Conservation (phyloP, 1,140 invertebrate species). For the Drosophila fuyamai region DNA sequence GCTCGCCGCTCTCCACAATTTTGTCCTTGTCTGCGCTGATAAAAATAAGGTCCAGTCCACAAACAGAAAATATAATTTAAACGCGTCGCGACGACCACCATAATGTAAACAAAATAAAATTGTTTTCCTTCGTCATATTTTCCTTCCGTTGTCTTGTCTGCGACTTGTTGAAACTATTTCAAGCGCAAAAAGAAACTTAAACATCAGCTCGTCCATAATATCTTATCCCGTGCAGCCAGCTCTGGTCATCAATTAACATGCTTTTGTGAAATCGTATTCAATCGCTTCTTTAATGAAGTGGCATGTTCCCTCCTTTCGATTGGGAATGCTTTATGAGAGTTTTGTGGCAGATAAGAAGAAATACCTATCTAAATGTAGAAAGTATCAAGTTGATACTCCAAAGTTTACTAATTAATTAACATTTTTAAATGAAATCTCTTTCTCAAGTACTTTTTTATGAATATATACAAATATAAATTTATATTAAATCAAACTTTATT, state of each 20-base stretch:
- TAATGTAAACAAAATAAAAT: slow-evolving; percentile 60
- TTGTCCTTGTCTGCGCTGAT: slow-evolving; percentile 48
- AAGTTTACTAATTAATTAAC: not conserved
- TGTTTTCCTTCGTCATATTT: slow-evolving; percentile 45
- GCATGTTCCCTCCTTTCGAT: slow-evolving; percentile 5
- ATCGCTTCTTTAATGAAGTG: slow-evolving; percentile 49
- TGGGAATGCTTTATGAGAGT: not conserved
- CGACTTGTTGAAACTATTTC: slow-evolving; percentile 64
- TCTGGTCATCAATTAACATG: slow-evolving; percentile 47
- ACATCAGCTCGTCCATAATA: slow-evolving; percentile 25
- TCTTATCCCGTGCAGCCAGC: slow-evolving; percentile 1
- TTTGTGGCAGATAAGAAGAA: not conserved
- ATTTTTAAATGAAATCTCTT: too few relatives aligned
- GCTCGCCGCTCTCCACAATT: not conserved
- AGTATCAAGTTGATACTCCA: too few relatives aligned
- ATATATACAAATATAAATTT: not conserved
- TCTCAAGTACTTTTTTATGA: too few relatives aligned
- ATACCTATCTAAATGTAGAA: too few relatives aligned
- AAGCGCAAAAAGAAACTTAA: slow-evolving; percentile 41
- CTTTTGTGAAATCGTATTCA: slow-evolving; percentile 55
- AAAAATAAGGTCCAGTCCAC: slow-evolving; percentile 59
- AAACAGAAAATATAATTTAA: slow-evolving; percentile 48
- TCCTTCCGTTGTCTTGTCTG: slow-evolving; percentile 16
- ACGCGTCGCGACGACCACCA: slow-evolving; percentile 40
- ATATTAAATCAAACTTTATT: too few relatives aligned